phyloP scores from a whole-genome alignment of 2,888 invertebrate genomes.

The Athripsodes cinereus region DNA sequence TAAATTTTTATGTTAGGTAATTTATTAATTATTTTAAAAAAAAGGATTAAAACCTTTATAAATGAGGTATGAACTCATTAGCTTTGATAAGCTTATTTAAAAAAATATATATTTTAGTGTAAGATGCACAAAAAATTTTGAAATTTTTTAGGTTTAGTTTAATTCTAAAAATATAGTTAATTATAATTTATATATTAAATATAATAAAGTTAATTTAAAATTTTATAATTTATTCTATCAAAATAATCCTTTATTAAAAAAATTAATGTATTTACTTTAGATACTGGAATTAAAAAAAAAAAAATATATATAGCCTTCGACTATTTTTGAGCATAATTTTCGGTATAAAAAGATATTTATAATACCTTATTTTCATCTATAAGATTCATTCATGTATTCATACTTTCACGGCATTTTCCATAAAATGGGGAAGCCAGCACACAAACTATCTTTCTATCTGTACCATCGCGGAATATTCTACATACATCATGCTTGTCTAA shows the following conservation, averaged over 20 bases:
- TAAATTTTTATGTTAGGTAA: slow-evolving; percentile 39
- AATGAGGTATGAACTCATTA: slow-evolving; percentile 37
- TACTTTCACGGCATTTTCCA: no score
- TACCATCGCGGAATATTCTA: no score
- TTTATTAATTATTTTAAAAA: slow-evolving; percentile 46
- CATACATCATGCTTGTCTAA: no score
- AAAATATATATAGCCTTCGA: slow-evolving; percentile 36
- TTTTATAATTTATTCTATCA: slow-evolving; percentile 54
- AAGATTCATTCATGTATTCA: no score
- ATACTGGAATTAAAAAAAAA: slow-evolving; percentile 42
- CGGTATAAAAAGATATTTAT: no score
- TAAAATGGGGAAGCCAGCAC: no score
- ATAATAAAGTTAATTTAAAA: slow-evolving; percentile 39
- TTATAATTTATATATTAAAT: no score
- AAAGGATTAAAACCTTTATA: slow-evolving; percentile 43
- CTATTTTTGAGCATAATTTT: no score
- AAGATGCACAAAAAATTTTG: slow-evolving; percentile 57
- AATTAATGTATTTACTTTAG: slow-evolving; percentile 18
- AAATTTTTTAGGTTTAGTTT: slow-evolving; percentile 54
- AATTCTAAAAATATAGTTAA: slow-evolving; percentile 55
- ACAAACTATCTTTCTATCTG: no score
- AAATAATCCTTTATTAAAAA: slow-evolving; percentile 51
- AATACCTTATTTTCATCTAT: no score
- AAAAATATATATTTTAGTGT: slow-evolving; percentile 55
- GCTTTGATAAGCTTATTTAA: slow-evolving; percentile 51